Conservation (phyloP, 2,797 vertebrate species). For the Lithobates sylvaticus region DNA sequence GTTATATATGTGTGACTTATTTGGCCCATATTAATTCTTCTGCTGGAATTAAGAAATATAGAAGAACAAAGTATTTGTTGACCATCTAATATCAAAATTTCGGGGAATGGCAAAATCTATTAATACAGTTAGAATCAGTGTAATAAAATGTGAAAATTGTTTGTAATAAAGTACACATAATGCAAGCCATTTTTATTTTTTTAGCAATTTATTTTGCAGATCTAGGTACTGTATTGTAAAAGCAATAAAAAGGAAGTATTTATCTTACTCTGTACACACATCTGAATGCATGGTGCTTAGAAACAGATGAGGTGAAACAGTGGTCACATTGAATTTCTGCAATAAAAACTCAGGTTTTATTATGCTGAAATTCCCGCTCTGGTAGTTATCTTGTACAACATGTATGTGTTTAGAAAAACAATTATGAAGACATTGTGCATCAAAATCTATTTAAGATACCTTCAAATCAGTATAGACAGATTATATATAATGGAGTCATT, state of each 20-base stretch:
- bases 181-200: not conserved
- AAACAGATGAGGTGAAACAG: conserved; percentile 50
- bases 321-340: conserved; percentile 37
- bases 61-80: not conserved
- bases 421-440: not conserved
- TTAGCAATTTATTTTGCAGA: conserved; percentile 14
- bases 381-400: conserved; percentile 21
- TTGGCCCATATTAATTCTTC: not conserved
- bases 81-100: too few relatives aligned
- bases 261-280: conserved; percentile 17
- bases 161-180: not conserved
- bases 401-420: not conserved
- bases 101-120: too few relatives aligned
- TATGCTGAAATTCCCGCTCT: not conserved
- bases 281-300: conserved; percentile 30
- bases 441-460: not conserved
- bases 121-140: not conserved
- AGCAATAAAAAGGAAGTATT: conserved; percentile 36
- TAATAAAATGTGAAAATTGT: not conserved
- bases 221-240: conserved; percentile 26
- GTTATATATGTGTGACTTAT: too few relatives aligned
- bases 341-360: conserved; percentile 41
- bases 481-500: not conserved
- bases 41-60: not conserved
- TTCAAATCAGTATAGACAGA: not conserved